Evolutionary conservation across 2,797 vertebrate species (phyloP), one percentile per base, ranked within the genome.

Genomic region (Zenarchopterus dispar): DNA sequence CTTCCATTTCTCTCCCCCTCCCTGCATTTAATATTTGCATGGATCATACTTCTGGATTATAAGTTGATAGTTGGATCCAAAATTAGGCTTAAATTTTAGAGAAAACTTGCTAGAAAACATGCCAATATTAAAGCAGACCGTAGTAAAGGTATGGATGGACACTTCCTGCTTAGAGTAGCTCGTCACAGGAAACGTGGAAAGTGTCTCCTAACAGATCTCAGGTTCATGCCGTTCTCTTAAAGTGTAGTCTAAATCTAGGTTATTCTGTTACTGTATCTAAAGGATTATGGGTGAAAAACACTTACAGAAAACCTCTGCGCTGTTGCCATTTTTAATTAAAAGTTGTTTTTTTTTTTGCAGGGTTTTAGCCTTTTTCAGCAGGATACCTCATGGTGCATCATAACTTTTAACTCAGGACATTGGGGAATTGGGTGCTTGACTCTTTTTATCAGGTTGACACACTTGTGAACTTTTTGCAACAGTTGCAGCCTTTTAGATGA

Each of bases 341-440:
- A 44, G 51, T 67, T n/a, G n/a, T n/a, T n/a, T n/a, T 10, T 70
- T 78, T 69, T 51, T 61, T 53, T 57, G 9, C 3, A 62, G 51
- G 57, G 54, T 53, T 43, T 59, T 26, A 60, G 69, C 46, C 56
- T 56, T 8, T 13, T 54, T 49, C 33, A n/a, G 60, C 52, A 56
- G 66, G 51, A 77, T 62, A 66, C 74, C 68, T 80, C 45, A 69
- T 76, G 67, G 79, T 88, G 83, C 81, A 72, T 86, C 83, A 75
- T 73, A 70, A 70, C 60, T 69, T 82, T 78, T 80, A 86, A 82
- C 84, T 91, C 88, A 91, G 88, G 88, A 85, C 64, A 61, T 61
- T 78, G 18, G 55, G 68, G 59, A 86, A 67, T 26, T 76, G 77
- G 66, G 71, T 47, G 46, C 65, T 62, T 81, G 61, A 68, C 78